A percentile compares a stretch with the other conserved stretches of the same genome.
These are phyloP conservation scores for Sinelater perroti DNA, from an alignment of 2,888 invertebrate genomes.

Conservation along the genomic window DNA sequence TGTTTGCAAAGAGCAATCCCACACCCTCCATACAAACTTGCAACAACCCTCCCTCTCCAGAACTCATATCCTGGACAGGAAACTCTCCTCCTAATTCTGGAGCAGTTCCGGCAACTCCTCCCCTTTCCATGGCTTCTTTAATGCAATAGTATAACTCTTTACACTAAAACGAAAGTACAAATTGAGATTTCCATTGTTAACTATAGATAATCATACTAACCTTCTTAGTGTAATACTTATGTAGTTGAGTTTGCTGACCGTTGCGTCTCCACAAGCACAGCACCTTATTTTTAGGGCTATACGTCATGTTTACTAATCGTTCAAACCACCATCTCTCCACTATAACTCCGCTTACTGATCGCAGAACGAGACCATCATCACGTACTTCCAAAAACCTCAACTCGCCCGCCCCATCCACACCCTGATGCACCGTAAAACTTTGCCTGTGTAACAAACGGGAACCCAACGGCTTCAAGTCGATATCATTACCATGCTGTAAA, in stretches of 20 bases:
- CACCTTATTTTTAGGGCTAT: conserved; percentile 97
- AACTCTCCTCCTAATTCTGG: conserved; percentile 93
- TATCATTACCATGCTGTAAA: conserved; percentile 93
- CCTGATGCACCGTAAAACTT: conserved; percentile 97
- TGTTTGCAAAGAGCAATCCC: conserved; percentile 97
- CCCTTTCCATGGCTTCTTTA: conserved; percentile 97
- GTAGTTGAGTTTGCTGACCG: conserved; percentile 92
- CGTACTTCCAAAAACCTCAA: conserved; percentile 92
- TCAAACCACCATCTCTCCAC: conserved; percentile 99
- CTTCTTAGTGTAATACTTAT: conserved; percentile 99
- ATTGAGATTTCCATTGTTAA: too few relatives aligned
- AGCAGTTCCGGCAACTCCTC: conserved; percentile 74
- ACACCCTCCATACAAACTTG: conserved; percentile 99
- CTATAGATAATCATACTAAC: conserved; percentile 68
- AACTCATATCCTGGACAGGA: conserved; percentile 96
- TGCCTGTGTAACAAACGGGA: conserved; percentile 96
- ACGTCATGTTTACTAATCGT: conserved; percentile 98
- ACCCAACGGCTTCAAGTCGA: conserved; percentile 94
- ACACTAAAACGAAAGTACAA: too few relatives aligned
- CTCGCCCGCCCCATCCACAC: conserved; percentile 90
- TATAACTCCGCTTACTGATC: conserved; percentile 86
- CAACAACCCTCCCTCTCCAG: conserved; percentile 96
- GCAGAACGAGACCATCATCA: conserved; percentile 90
- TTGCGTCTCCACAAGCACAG: conserved; percentile 97
- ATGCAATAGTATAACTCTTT: conserved; percentile 98